phyloP scores from a whole-genome alignment of 2,888 invertebrate genomes.

The Dryocosmus kuriphilus region DNA sequence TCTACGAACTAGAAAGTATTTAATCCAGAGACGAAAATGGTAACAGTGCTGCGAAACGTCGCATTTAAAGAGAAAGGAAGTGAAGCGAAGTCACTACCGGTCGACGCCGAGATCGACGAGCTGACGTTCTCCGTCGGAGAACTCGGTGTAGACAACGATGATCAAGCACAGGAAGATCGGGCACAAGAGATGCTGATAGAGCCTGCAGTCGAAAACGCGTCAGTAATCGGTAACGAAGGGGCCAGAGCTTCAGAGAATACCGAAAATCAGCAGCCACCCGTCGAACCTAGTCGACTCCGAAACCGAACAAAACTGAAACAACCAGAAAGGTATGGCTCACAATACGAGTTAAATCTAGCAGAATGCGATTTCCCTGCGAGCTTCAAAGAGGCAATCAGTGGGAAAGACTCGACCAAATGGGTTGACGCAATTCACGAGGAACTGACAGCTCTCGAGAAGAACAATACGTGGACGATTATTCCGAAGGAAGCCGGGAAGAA shows the following conservation, averaged over 20 bases:
- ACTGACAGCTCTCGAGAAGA: conserved; percentile 39
- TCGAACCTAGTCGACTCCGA: conserved; percentile 11
- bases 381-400: conserved; percentile 18
- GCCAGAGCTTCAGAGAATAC: neutral
- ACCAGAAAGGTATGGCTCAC: no score
- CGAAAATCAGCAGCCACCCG: neutral
- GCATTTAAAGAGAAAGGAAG: neutral
- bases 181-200: neutral
- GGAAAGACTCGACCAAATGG: conserved; percentile 30
- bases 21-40: neutral
- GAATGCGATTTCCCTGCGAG: no score
- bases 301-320: conserved; percentile 1
- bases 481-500: conserved; percentile 15
- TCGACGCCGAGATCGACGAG: neutral
- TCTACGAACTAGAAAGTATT: neutral
- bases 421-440: conserved; percentile 41
- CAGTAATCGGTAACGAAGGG: neutral
- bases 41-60: neutral
- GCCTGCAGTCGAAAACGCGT: neutral
- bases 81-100: neutral
- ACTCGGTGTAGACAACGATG: no score
- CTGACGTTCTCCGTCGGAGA: neutral
- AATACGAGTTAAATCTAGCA: no score
- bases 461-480: conserved; percentile 35
- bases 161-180: no score